phyloP scores from a whole-genome alignment of 2,113 vertebrate species.

The Limnothrissa miodon region DNA sequence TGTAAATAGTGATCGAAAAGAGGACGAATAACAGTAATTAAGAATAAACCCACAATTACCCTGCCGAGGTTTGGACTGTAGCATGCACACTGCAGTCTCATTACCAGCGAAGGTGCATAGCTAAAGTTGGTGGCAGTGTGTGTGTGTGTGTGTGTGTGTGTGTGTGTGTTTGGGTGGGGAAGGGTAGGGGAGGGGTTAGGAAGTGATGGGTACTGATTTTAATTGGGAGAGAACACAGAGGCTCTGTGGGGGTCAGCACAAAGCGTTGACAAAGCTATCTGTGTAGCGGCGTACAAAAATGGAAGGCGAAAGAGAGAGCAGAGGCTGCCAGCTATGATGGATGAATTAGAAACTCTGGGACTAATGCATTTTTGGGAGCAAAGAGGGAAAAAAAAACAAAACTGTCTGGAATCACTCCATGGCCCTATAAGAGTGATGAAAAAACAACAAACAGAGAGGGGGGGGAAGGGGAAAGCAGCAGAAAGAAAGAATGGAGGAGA shows the following conservation, averaged over 20 bases:
- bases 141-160: neutral
- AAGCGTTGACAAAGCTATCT: constrained; percentile 57
- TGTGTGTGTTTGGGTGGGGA: neutral
- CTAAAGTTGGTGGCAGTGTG: constrained; percentile 33
- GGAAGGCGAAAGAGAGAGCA: constrained; percentile 54
- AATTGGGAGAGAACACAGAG: constrained; percentile 41
- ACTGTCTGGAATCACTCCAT: constrained; percentile 70
- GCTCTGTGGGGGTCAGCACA: constrained; percentile 56
- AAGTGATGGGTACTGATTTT: constrained; percentile 37
- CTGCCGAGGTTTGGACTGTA: constrained; percentile 9
- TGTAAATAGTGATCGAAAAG: constrained; percentile 37
- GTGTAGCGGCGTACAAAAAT: constrained; percentile 56
- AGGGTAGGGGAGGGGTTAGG: constrained; percentile 19
- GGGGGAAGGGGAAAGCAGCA: constrained; percentile 52
- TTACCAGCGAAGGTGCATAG: constrained; percentile 24
- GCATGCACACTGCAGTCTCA: constrained; percentile 25
- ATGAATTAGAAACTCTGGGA: constrained; percentile 58
- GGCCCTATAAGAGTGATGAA: constrained; percentile 58
- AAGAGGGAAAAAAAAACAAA: constrained; percentile 53
- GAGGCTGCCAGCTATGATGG: constrained; percentile 53
- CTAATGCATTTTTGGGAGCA: constrained; percentile 52
- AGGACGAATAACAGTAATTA: constrained; percentile 45
- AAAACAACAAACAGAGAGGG: constrained; percentile 66
- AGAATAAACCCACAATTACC: constrained; percentile 45
- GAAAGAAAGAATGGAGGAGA: constrained; percentile 30